Evolutionary conservation across 2,797 vertebrate species (phyloP).

Genomic region (Aplochiton taeniatus): DNA sequence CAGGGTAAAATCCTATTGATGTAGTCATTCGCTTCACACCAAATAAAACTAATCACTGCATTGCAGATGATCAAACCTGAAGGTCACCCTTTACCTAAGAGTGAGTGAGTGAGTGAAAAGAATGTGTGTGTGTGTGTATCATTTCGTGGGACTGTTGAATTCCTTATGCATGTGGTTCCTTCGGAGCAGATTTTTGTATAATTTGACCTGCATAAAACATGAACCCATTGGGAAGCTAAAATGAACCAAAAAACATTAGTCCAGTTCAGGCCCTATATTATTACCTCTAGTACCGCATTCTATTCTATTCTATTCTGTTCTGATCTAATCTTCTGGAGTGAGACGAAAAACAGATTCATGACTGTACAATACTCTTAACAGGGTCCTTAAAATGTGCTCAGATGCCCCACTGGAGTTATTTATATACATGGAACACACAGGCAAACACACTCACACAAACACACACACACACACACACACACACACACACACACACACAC

Average conservation of each 20-base stretch:
- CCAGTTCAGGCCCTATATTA: conserved; percentile 3
- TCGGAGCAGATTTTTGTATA: conserved; percentile 43
- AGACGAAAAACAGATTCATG: too few species aligned
- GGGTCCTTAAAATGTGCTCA: neutral
- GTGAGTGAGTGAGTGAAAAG: neutral
- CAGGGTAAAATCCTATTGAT: conserved; percentile 32
- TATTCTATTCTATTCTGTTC: conserved; percentile 13
- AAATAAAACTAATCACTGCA: conserved; percentile 76
- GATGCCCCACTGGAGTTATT: neutral
- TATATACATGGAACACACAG: neutral
- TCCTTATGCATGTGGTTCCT: neutral
- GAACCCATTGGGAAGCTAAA: conserved; percentile 41
- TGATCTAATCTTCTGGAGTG: neutral
- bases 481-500: conserved; percentile 5
- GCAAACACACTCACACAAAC: too few species aligned
- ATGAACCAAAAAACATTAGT: conserved; percentile 36
- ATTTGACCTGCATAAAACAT: conserved; percentile 61
- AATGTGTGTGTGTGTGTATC: neutral
- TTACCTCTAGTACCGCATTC: conserved; percentile 14
- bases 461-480: conserved; percentile 11
- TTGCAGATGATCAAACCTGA: conserved; percentile 77
- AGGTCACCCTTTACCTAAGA: conserved; percentile 61
- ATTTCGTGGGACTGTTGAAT: neutral
- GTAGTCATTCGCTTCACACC: conserved; percentile 48
- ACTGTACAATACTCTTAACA: too few species aligned